phyloP scores from a whole-genome alignment of 2,797 vertebrate genomes.

The Pseudochaenichthys georgianus region DNA sequence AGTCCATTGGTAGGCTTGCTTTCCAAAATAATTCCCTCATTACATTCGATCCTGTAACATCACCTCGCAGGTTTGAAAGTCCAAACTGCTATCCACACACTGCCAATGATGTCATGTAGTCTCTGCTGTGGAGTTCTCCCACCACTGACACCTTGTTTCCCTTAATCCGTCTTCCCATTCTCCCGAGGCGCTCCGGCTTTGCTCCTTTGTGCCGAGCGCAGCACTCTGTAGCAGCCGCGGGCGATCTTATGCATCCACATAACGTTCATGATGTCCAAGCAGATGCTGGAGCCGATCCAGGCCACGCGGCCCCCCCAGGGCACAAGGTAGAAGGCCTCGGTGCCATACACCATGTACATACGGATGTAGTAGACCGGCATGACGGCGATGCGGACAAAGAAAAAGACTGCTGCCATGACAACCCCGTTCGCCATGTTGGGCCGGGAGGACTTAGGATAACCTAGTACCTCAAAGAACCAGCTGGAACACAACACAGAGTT shows the following conservation, averaged over 20 bases:
- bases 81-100: slow-evolving; percentile 20
- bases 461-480: slow-evolving; percentile 98
- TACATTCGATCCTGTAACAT: slow-evolving; percentile 55
- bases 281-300: slow-evolving; percentile 92
- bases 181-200: slow-evolving; percentile 84
- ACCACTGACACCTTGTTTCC: slow-evolving; percentile 18
- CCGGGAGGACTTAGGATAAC: slow-evolving; percentile 92
- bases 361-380: slow-evolving; percentile 93
- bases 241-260: slow-evolving; percentile 99
- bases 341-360: slow-evolving; percentile 91
- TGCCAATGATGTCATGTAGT: slow-evolving; percentile 30
- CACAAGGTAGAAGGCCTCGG: slow-evolving; percentile 90
- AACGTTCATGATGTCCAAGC: slow-evolving; percentile 96
- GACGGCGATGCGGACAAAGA: slow-evolving; percentile 92
- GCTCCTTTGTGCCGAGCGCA: slow-evolving; percentile 84
- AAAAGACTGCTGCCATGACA: slow-evolving; percentile 95
- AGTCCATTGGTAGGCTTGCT: slow-evolving; percentile 53
- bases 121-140: slow-evolving; percentile 21
- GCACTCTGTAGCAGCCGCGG: slow-evolving; percentile 93
- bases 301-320: slow-evolving; percentile 88
- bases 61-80: slow-evolving; percentile 31
- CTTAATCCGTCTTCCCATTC: slow-evolving; percentile 93
- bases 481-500: slow-evolving; percentile 84
- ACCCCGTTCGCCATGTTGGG: slow-evolving; percentile 95
- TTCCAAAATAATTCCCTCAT: slow-evolving; percentile 19